Percentiles rank a stretch among this genome's conserved stretches.
Evolutionary conservation across 2,888 invertebrate species (phyloP).

Genomic region (Entomobrya multifasciata): DNA sequence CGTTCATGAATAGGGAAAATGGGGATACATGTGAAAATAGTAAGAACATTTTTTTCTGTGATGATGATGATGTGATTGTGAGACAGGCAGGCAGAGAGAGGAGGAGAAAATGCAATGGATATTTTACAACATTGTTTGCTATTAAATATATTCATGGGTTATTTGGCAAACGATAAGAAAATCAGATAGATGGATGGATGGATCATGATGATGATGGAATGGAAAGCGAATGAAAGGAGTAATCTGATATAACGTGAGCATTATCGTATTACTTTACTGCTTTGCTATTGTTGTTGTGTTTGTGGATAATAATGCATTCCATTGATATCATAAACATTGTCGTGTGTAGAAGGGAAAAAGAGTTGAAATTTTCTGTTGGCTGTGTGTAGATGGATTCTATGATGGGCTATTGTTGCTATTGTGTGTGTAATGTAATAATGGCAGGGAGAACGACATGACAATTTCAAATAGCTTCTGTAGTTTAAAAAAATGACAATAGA

Average conservation of each 20-base stretch:
- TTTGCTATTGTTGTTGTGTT: not conserved
- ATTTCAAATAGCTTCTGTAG: not conserved
- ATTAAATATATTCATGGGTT: constrained; percentile 10
- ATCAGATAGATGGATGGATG: no score
- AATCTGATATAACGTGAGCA: constrained; percentile 28
- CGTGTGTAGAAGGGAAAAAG: constrained; percentile 9
- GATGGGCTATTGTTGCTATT: not conserved
- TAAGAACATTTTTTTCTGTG: not conserved
- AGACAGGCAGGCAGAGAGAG: no score
- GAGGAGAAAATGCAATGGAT: not conserved
- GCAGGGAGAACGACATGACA: constrained; percentile 16
- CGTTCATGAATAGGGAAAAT: constrained; percentile 11
- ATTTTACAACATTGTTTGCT: not conserved
- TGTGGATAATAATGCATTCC: constrained; percentile 18
- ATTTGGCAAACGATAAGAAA: constrained; percentile 15
- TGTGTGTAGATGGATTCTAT: not conserved
- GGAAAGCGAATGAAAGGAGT: constrained; percentile 9
- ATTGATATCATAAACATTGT: not conserved
- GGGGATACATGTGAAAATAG: not conserved
- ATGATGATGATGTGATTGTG: constrained; percentile 17
- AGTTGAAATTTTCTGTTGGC: not conserved
- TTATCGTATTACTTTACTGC: constrained; percentile 7
- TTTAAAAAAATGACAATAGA: not conserved
- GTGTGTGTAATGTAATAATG: not conserved
- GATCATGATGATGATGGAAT: not conserved